These are phyloP conservation scores for Anas platyrhynchos DNA, from an alignment of 2,113 vertebrate genomes.

Conservation along the genomic window DNA sequence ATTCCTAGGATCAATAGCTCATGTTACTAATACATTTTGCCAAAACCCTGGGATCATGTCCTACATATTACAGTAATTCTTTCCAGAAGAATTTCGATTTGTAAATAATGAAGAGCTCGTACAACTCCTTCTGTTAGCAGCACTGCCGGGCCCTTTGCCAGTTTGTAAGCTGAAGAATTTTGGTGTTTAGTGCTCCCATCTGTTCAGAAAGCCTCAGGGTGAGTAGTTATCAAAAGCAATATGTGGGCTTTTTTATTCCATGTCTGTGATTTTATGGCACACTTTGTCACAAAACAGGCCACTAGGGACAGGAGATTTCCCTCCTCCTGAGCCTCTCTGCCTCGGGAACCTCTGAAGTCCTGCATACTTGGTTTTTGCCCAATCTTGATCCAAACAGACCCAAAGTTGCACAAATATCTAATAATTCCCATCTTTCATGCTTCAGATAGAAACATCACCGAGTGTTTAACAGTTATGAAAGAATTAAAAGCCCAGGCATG, in stretches of 20 bases:
- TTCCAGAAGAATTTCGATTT: conserved; percentile 72
- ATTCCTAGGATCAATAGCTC: conserved; percentile 66
- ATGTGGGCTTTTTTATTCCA: conserved; percentile 56
- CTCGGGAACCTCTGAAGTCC: conserved; percentile 1
- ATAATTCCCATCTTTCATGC: not conserved
- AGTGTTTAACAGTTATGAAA: conserved; percentile 16
- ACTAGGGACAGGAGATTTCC: conserved; percentile 45
- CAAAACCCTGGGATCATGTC: conserved; percentile 71
- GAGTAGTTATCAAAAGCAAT: conserved; percentile 69
- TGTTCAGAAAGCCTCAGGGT: conserved; percentile 63
- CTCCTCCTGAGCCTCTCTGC: not conserved
- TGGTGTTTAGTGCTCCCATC: conserved; percentile 74
- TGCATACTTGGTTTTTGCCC: conserved; percentile 11
- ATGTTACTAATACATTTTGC: conserved; percentile 59
- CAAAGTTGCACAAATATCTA: not conserved
- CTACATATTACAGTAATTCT: conserved; percentile 68
- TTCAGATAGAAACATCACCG: not conserved
- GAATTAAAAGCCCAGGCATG: conserved; percentile 50
- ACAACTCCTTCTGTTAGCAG: conserved; percentile 67
- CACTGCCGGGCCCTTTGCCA: conserved; percentile 57
- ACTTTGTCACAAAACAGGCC: conserved; percentile 64
- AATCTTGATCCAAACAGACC: not conserved
- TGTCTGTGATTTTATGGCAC: conserved; percentile 65
- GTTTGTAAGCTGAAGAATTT: conserved; percentile 70
- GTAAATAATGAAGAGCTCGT: conserved; percentile 69